Evolutionary conservation across 2,888 invertebrate species (phyloP), one percentile per base, ranked within the genome.

Genomic region (Drosophila nr. perissopoda): DNA sequence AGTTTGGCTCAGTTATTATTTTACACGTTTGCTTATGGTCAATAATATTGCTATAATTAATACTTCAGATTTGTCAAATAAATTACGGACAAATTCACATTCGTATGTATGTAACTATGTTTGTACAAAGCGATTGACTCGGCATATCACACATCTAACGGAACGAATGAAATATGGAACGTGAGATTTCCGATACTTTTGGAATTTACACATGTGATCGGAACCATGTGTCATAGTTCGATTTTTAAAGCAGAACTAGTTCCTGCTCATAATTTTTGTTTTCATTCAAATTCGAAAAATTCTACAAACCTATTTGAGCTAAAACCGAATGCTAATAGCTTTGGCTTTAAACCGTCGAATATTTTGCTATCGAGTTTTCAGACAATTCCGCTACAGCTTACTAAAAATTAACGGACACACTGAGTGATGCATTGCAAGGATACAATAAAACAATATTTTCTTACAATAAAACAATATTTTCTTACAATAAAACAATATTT

Each of bases 161-260:
- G 34, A 73, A 76, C 69, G 31, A 49, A 31, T 56, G 65, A 52
- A 57, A 60, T 62, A 10, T 29, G 69, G 40, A 65, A 69, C 76
- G 33, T 18, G 0, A 65, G 29, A 63, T 63, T 49, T 13, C 33
- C 73, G 76, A 73, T 77, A 67, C 36, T 13, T 73, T 56, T 33
- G 18, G 21, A 36, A 27, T 13, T 16, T 38, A 68, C 65, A 48
- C 18, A 57, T 60, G 65, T 63, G 38, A 16, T 27, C 34, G 54
- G 49, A 65, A 29, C 48, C 6, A 27, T 2, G 1, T 25, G 10
- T 1, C 10, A 21, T 10, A 36, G 8, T 21, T 64, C 54, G 21
- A 65, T 38, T 33, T 31, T 34, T 21, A 3, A 3, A 27, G 29
- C 2, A 7, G 52, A 69, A 53, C 57, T 52, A 52, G 57, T 67